Evolutionary conservation across 92 coral and sea anemone species (phyloP).

Genomic region (Phenganax subtilis): DNA sequence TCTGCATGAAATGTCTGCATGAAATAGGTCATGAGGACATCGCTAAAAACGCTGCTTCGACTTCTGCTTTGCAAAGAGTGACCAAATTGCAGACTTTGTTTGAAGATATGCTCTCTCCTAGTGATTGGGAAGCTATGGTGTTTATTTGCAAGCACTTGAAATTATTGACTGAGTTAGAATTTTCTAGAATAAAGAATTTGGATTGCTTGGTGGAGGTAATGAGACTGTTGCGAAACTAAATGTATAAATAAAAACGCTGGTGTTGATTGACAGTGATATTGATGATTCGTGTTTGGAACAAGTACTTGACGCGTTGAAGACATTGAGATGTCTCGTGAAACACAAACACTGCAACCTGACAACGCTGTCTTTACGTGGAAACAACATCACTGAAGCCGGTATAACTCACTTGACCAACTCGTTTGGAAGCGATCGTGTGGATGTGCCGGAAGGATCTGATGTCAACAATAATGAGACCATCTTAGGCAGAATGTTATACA

Average conservation of each 20-base stretch:
- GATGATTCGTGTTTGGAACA: not conserved
- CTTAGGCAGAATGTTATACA: no score
- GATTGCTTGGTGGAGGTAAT: not conserved
- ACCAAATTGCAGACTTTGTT: not conserved
- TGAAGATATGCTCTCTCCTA: not conserved
- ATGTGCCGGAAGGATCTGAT: no score
- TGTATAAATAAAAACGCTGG: not conserved
- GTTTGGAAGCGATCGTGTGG: no score
- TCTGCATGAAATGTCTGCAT: not conserved
- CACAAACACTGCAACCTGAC: conserved; percentile 28
- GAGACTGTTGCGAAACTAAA: conserved; percentile 1
- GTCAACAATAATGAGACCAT: no score
- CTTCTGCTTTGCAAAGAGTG: not conserved
- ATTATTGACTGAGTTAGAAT: conserved; percentile 13
- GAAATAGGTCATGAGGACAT: not conserved
- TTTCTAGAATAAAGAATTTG: not conserved
- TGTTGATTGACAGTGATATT: not conserved
- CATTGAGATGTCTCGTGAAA: not conserved
- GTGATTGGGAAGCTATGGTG: not conserved
- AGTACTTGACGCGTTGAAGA: conserved; percentile 4
- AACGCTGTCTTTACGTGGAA: not conserved
- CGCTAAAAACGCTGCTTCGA: not conserved
- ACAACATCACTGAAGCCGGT: no score
- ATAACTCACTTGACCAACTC: no score
- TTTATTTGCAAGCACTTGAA: not conserved